These are phyloP conservation scores for Nemotelus nigrinus DNA, from an alignment of 2,888 invertebrate species.

Conservation along the genomic window DNA sequence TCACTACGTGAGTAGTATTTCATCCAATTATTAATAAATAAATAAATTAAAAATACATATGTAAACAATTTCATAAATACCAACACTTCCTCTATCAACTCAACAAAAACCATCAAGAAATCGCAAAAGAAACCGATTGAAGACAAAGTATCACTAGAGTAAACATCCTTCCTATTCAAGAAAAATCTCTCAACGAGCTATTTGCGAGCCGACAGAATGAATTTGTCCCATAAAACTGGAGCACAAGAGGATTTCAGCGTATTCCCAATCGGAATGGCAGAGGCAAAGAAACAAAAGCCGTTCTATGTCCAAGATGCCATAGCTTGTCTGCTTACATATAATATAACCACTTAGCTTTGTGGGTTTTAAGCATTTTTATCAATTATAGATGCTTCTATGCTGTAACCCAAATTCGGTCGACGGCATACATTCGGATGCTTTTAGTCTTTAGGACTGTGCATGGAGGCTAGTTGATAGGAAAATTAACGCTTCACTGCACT, in stretches of 20 bases:
- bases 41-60: too few species aligned
- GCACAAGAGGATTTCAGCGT: slow-evolving; percentile 21
- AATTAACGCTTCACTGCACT: slow-evolving; percentile 40
- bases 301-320: slow-evolving; percentile 7
- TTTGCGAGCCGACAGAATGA: slow-evolving; percentile 33
- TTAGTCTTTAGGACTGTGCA: not conserved
- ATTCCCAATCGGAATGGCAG: not conserved
- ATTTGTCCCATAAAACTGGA: slow-evolving; percentile 40
- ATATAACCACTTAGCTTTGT: slow-evolving; percentile 26
- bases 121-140: slow-evolving; percentile 22
- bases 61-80: too few species aligned
- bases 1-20: too few species aligned
- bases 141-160: slow-evolving; percentile 39
- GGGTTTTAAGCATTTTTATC: slow-evolving; percentile 43
- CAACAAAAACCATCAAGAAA: slow-evolving; percentile 7
- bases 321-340: slow-evolving; percentile 16
- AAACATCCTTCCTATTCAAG: slow-evolving; percentile 42
- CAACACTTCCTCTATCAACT: not conserved
- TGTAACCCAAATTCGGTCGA: slow-evolving; percentile 32
- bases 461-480: slow-evolving; percentile 37
- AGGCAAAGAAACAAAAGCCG: slow-evolving; percentile 3
- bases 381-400: slow-evolving; percentile 38
- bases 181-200: slow-evolving; percentile 38
- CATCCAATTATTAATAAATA: too few species aligned
- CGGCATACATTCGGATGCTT: slow-evolving; percentile 30